Base-by-base conservation (phyloP, 2,113 vertebrate species). In the Brachirus orientalis region DNA sequence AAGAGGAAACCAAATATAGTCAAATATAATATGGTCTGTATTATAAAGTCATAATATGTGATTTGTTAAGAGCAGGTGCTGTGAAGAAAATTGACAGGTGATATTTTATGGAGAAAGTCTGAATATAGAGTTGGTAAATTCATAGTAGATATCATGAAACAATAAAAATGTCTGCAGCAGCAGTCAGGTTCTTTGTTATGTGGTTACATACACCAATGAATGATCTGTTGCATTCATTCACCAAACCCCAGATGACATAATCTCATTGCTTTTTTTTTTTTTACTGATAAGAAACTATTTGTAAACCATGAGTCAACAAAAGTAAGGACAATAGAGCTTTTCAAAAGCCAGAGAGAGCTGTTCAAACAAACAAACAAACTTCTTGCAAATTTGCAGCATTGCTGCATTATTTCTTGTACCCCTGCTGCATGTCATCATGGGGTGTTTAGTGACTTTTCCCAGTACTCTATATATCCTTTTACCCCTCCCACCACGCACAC, bases 11-110 rank as follows among this genome's bases (percentile, higher is more conserved):
- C 77, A n/a, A n/a, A n/a, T n/a, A n/a, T n/a, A 77, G 71, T 84
- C 76, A 75, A 44, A 46, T 76, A 73, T 47, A 81, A 63, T 14
- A 43, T 53, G 14, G 28, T 28, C 28, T 28, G 28, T 28, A 28
- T 28, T 28, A 4, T 28, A 6, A 4, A 1, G 28, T 28, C 28
- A 6, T 28, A 28, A 6, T 28, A 28, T 6, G 66, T 88, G 89
- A 87, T 90, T 84, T 90, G 83, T 84, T 81, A 77, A 79, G 77
- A 88, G 72, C 90, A 91, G 87, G 89, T 91, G 88, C 65, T 72
- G 61, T 50, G 73, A 47, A 59, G 47, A 59, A 77, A 85, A 83
- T 67, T 86, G 86, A 91, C 80, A 74, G 79, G 56, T 63, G 72
- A 72, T 65, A 54, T 90, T 86, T 86, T 82, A 85, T 90, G 57